phyloP scores from a whole-genome alignment of 1,140 invertebrate genomes.

The Akabosia matsudoensis region DNA sequence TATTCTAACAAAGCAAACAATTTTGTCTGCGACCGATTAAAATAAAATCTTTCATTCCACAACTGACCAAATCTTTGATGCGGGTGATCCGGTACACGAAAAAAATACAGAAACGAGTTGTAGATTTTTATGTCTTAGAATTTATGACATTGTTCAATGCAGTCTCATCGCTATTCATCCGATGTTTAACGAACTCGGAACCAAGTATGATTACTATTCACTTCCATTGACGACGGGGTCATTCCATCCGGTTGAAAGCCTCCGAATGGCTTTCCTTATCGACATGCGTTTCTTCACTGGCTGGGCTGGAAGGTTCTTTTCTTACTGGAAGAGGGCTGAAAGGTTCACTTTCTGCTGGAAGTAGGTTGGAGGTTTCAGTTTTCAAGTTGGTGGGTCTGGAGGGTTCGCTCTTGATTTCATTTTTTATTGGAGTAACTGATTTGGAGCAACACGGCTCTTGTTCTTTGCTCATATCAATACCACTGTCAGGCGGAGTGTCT shows the following conservation, averaged over 20 bases:
- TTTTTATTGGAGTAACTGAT: neutral
- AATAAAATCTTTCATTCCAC: too few species aligned
- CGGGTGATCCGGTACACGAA: too few species aligned
- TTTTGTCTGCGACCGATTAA: too few species aligned
- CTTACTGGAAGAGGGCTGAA: neutral
- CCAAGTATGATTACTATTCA: neutral
- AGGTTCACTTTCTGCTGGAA: neutral
- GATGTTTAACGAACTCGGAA: slow-evolving; percentile 22
- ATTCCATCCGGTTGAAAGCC: neutral
- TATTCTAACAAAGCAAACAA: too few species aligned
- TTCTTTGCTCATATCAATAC: slow-evolving; percentile 24
- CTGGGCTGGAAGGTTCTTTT: neutral
- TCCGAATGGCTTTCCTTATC: neutral
- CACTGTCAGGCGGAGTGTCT: slow-evolving; percentile 20
- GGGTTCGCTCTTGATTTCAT: neutral
- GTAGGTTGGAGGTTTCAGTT: too few species aligned
- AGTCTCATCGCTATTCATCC: too few species aligned
- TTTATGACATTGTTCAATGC: too few species aligned
- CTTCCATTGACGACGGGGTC: neutral
- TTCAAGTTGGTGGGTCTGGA: too few species aligned
- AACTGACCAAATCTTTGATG: too few species aligned
- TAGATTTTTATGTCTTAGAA: too few species aligned
- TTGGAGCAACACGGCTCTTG: slow-evolving; percentile 30
- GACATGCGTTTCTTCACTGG: neutral
- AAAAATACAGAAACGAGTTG: too few species aligned